A percentile compares a stretch with the other conserved stretches of the same genome.
These are phyloP conservation scores for Sminthurides bifidus DNA, from an alignment of 1,140 invertebrate species.

Conservation along the genomic window DNA sequence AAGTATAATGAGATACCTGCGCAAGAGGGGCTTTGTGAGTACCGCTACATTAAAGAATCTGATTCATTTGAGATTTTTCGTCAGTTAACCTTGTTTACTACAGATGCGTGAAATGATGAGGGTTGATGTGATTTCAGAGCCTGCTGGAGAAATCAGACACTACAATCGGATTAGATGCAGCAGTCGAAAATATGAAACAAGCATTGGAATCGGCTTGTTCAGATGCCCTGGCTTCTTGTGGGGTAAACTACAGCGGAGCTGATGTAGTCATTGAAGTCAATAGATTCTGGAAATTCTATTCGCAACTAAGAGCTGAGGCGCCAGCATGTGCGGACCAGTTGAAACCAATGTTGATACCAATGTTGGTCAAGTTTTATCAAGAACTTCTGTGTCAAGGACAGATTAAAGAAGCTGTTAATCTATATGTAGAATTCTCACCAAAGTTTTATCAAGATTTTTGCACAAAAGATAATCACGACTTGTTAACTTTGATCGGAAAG, in stretches of 20 bases:
- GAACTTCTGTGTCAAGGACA: not conserved
- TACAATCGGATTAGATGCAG: not conserved
- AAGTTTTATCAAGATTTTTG: slow-evolving; percentile 1
- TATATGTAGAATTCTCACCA: not conserved
- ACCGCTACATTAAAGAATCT: not conserved
- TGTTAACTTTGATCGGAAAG: not conserved
- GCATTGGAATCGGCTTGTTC: not conserved
- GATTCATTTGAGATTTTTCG: not conserved
- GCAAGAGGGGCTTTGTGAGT: slow-evolving; percentile 11
- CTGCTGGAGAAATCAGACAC: not conserved
- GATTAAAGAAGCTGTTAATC: not conserved
- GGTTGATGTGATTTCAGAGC: not conserved
- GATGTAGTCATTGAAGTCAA: not conserved
- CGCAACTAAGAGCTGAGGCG: not conserved
- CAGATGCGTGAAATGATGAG: not conserved
- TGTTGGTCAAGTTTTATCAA: slow-evolving; percentile 2
- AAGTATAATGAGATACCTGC: slow-evolving; percentile 10
- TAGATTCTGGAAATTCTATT: slow-evolving; percentile 10
- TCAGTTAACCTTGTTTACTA: not conserved
- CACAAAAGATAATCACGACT: not conserved
- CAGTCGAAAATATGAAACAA: slow-evolving; percentile 6
- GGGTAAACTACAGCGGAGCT: not conserved
- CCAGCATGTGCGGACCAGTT: not conserved
- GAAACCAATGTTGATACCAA: slow-evolving; percentile 3
- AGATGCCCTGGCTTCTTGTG: not conserved